phyloP scores from a whole-genome alignment of 2,113 vertebrate species.

The Chroicocephalus ridibundus region DNA sequence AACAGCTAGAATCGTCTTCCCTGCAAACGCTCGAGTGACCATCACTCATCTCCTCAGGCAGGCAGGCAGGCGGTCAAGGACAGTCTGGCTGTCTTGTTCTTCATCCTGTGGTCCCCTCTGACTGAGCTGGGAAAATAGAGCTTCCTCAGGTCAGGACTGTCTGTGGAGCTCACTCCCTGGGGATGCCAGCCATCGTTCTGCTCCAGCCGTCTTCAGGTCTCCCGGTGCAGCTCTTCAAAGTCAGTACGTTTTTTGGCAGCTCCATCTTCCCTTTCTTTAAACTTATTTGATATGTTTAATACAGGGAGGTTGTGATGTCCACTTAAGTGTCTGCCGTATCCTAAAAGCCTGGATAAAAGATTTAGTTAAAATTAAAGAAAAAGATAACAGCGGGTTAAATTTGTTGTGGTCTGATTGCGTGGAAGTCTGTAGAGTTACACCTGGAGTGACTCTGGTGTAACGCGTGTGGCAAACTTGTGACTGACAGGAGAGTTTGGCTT shows the following conservation, averaged over 20 bases:
- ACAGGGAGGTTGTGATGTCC: not conserved
- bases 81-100: not conserved
- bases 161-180: not conserved
- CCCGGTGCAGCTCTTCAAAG: not conserved
- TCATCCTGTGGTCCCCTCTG: not conserved
- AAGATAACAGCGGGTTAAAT: not conserved
- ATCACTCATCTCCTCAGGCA: not conserved
- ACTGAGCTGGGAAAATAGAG: not conserved
- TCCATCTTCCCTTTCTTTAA: not conserved
- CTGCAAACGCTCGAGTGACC: not conserved
- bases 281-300: not conserved
- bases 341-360: not conserved
- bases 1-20: not conserved
- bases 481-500: not conserved
- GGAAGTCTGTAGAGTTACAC: not conserved
- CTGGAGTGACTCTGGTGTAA: not conserved
- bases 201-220: not conserved
- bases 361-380: not conserved
- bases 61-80: not conserved
- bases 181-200: not conserved
- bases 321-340: not conserved
- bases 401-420: rapidly evolving
- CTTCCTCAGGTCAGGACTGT: not conserved
- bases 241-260: not conserved
- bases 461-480: not conserved